Percentiles rank a stretch among this genome's conserved stretches.
Evolutionary conservation across 2,113 vertebrate species (phyloP).

Genomic region (Pontoporia blainvillei): DNA sequence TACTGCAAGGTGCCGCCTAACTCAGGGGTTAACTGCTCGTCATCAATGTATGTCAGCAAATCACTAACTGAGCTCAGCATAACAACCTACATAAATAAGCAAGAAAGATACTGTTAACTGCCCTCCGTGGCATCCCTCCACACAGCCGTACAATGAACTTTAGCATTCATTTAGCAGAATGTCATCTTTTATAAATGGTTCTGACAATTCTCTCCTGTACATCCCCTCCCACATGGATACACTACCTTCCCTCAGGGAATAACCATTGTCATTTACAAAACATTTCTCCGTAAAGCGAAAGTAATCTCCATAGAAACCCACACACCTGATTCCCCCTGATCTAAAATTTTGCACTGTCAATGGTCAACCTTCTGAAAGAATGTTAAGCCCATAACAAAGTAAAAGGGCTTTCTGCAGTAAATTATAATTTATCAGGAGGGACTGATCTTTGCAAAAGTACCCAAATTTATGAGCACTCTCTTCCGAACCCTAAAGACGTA

Average conservation of each 20-base stretch:
- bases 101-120: conserved; percentile 44
- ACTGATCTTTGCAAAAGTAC: background rate
- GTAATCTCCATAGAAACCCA: conserved; percentile 39
- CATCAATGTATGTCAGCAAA: conserved; percentile 93
- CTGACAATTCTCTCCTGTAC: background rate
- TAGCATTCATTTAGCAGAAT: conserved; percentile 2
- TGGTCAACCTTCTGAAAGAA: background rate
- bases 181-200: background rate
- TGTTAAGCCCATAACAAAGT: background rate
- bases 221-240: background rate
- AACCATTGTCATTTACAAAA: conserved; percentile 25
- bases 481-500: background rate
- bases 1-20: conserved; percentile 97
- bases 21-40: conserved; percentile 95
- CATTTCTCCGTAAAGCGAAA: conserved; percentile 28
- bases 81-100: conserved; percentile 87
- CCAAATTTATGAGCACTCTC: conserved; percentile 18
- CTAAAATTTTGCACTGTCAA: background rate
- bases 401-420: conserved; percentile 7
- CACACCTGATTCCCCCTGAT: background rate
- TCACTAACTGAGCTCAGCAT: conserved; percentile 99
- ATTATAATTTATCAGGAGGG: conserved; percentile 2
- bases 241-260: background rate
- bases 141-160: background rate
- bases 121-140: background rate